A percentile compares a stretch with the other conserved stretches of the same genome.
phyloP scores from a whole-genome alignment of 2,113 vertebrate species.

The Vidua chalybeata region DNA sequence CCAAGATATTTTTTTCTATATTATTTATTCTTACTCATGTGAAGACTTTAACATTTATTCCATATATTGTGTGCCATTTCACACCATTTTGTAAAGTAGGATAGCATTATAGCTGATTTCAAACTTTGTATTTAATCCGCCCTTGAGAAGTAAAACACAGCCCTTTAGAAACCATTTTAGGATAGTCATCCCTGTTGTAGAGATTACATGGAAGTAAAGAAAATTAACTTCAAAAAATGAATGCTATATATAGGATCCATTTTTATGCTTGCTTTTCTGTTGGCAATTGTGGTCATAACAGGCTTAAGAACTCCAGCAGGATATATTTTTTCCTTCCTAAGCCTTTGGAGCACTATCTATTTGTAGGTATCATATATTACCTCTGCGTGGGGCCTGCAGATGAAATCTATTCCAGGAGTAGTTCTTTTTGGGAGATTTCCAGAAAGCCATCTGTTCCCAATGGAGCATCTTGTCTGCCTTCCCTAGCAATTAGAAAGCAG shows the following conservation, averaged over 20 bases:
- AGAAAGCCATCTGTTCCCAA: slow-evolving; percentile 71
- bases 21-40: not conserved
- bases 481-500: slow-evolving; percentile 59
- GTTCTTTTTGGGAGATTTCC: slow-evolving; percentile 56
- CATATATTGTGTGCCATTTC: not conserved
- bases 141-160: not conserved
- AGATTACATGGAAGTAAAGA: not conserved
- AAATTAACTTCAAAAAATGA: not conserved
- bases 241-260: slow-evolving; percentile 6
- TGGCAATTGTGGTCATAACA: slow-evolving; percentile 31
- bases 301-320: slow-evolving; percentile 21
- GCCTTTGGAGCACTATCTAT: slow-evolving; percentile 56
- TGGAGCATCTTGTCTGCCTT: slow-evolving; percentile 66
- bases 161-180: not conserved
- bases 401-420: slow-evolving; percentile 67
- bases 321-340: slow-evolving; percentile 13
- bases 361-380: slow-evolving; percentile 65
- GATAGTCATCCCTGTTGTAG: not conserved
- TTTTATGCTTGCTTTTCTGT: not conserved
- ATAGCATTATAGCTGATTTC: not conserved
- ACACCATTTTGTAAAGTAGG: not conserved
- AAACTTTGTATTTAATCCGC: not conserved
- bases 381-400: slow-evolving; percentile 60
- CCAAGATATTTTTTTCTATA: not conserved
- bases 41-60: not conserved